A percentile compares a stretch with the other conserved stretches of the same genome.
Evolutionary conservation across 1,140 invertebrate genomes (phyloP).

Genomic region (Drosophila pruinosa): DNA sequence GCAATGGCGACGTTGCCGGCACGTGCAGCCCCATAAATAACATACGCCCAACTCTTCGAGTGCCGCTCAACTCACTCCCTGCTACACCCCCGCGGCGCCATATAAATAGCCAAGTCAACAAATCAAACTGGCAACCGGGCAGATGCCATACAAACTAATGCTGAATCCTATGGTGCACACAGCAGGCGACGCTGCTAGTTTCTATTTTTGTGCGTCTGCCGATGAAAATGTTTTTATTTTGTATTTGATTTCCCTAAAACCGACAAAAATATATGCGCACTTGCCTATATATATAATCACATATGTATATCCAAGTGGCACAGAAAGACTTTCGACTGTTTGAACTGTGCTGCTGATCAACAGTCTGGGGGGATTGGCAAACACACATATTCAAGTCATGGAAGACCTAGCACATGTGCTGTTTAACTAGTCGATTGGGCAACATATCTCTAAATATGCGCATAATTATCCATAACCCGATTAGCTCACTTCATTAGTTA

Average conservation of each 20-base stretch:
- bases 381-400: too few relatives aligned
- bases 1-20: conserved; percentile 5
- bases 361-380: neutral
- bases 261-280: neutral
- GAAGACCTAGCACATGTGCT: too few relatives aligned
- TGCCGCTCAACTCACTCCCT: neutral
- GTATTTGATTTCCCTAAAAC: conserved; percentile 28
- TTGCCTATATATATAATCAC: neutral
- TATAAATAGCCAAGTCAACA: conserved; percentile 53
- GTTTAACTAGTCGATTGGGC: too few relatives aligned
- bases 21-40: conserved; percentile 56
- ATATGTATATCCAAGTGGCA: conserved; percentile 15
- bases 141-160: conserved; percentile 8
- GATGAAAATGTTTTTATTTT: conserved; percentile 36
- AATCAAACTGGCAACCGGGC: conserved; percentile 34
- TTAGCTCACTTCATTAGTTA: too few relatives aligned
- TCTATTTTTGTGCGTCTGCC: conserved; percentile 44
- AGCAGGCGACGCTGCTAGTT: conserved; percentile 17
- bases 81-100: conserved; percentile 11
- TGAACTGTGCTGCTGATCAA: neutral
- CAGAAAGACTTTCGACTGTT: conserved; percentile 17
- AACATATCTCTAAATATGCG: too few relatives aligned
- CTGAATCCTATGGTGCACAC: conserved; percentile 30
- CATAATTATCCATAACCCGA: neutral
- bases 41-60: conserved; percentile 33